phyloP scores from a whole-genome alignment of 1,140 invertebrate species.

The Centruroides vittatus region DNA sequence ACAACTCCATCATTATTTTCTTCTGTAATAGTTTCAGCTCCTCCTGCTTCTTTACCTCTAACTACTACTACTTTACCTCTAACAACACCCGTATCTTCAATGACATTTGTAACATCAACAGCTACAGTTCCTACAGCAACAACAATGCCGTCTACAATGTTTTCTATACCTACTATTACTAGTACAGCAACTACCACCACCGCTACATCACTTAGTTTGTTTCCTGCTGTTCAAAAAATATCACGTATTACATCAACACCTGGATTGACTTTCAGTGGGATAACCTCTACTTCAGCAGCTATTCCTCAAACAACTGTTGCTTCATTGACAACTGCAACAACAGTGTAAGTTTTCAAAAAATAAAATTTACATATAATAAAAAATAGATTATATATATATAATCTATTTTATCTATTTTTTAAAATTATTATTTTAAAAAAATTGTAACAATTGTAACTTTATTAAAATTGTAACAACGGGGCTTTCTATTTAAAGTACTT shows the following conservation, averaged over 20 bases:
- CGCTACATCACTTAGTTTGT: background rate
- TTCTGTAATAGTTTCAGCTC: background rate
- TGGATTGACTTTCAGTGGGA: too few species aligned
- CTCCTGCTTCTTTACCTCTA: background rate
- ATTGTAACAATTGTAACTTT: background rate
- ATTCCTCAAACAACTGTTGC: slow-evolving; percentile 1
- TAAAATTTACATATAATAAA: background rate
- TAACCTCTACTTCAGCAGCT: background rate
- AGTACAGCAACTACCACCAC: background rate
- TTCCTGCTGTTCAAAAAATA: background rate
- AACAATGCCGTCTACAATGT: background rate
- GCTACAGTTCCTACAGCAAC: background rate
- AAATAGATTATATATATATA: background rate
- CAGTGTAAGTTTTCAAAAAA: background rate
- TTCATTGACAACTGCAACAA: background rate
- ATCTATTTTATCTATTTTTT: background rate
- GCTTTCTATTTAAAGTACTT: background rate
- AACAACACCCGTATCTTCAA: background rate
- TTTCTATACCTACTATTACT: background rate
- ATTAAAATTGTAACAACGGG: background rate
- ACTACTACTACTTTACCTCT: background rate
- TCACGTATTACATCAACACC: background rate
- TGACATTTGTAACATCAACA: background rate
- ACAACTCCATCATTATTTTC: slow-evolving; percentile 18
- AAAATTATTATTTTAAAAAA: background rate